Percentiles rank a stretch among this genome's conserved stretches.
Evolutionary conservation across 2,113 vertebrate species (phyloP).

Genomic region (Eulacestoma nigropectus): DNA sequence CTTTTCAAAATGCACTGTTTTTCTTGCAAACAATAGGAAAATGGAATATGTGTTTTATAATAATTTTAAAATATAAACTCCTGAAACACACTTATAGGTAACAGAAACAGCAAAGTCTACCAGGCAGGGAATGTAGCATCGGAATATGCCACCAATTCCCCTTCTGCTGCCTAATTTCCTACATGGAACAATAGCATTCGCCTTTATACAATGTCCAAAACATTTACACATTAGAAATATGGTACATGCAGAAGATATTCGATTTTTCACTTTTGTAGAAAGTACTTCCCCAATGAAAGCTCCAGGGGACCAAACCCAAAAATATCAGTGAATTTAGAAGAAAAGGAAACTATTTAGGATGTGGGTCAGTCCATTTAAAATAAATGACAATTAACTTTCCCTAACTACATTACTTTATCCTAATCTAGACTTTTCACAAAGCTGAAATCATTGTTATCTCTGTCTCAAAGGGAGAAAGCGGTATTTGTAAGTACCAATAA

Average conservation of each 20-base stretch:
- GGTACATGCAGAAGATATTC: not conserved
- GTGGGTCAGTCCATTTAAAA: not conserved
- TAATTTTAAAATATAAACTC: not conserved
- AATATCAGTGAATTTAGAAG: not conserved
- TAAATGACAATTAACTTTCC: not conserved
- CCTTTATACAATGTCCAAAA: not conserved
- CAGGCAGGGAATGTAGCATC: not conserved
- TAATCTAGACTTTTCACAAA: not conserved
- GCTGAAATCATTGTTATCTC: not conserved
- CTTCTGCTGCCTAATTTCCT: not conserved
- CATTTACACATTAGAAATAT: not conserved
- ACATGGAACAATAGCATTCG: not conserved
- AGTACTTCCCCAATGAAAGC: not conserved
- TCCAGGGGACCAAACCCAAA: not conserved
- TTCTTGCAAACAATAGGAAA: not conserved
- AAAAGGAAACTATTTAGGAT: not conserved
- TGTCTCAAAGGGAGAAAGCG: not conserved
- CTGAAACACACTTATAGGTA: not conserved
- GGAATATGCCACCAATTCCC: not conserved
- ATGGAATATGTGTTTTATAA: not conserved
- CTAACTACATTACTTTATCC: not conserved
- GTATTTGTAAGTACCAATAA: not conserved
- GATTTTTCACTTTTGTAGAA: not conserved
- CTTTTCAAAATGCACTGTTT: not conserved
- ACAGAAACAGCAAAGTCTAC: not conserved